phyloP scores from a whole-genome alignment of 1,140 invertebrate species.

The Zaprionus ornatus region DNA sequence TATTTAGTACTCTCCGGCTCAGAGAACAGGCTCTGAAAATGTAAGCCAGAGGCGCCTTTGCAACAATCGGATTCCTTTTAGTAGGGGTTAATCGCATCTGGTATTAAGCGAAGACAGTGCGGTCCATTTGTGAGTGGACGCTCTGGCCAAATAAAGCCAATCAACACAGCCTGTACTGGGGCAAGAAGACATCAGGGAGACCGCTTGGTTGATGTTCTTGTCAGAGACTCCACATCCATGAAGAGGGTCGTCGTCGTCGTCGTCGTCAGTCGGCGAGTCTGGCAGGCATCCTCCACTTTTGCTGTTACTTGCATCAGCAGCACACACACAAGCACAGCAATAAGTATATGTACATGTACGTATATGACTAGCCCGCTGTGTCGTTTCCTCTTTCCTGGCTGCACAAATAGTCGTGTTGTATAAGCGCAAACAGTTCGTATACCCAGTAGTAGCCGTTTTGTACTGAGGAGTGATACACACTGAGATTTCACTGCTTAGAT shows the following conservation, averaged over 20 bases:
- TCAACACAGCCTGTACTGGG: conserved; percentile 19
- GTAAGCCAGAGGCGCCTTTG: background rate
- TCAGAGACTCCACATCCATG: conserved; percentile 37
- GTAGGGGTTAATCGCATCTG: conserved; percentile 6
- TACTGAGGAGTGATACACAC: background rate
- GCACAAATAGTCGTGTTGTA: conserved; percentile 25
- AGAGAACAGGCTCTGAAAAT: background rate
- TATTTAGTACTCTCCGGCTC: background rate
- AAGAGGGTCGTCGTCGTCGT: conserved; percentile 37
- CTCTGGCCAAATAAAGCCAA: conserved; percentile 38
- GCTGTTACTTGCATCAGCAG: conserved; percentile 17
- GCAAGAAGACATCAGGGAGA: conserved; percentile 13
- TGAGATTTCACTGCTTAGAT: background rate
- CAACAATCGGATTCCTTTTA: conserved; percentile 5
- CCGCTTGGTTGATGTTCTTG: conserved; percentile 19
- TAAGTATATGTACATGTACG: conserved; percentile 5
- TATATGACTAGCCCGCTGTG: conserved; percentile 17
- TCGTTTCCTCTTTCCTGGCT: conserved; percentile 37
- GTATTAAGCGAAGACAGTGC: conserved; percentile 23
- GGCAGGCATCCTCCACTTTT: conserved; percentile 15
- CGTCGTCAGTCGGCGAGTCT: conserved; percentile 22
- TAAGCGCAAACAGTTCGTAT: conserved; percentile 31
- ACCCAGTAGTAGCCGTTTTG: background rate
- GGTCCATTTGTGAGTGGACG: conserved; percentile 24
- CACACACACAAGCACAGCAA: background rate